Evolutionary conservation across 2,113 vertebrate species (phyloP).

Genomic region (Odontophorus gujanensis): DNA sequence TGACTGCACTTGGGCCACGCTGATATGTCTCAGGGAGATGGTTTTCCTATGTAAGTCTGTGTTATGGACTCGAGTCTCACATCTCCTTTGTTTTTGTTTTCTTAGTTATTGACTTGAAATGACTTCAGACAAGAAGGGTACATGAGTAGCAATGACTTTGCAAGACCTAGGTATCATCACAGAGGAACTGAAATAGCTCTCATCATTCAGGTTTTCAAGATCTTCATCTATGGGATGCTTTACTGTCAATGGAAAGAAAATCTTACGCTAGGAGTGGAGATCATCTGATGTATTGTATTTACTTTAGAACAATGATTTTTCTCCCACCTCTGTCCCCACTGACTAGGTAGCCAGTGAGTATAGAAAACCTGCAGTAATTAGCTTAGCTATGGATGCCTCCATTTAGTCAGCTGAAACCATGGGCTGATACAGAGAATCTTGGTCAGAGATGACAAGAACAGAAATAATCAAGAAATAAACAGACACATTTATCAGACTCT

Average conservation of each 20-base stretch:
- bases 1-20: rapidly evolving
- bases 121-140: not conserved
- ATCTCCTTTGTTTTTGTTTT: not conserved
- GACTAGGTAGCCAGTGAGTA: not conserved
- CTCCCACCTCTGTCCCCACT: not conserved
- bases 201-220: not conserved
- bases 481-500: not conserved
- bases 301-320: rapidly evolving
- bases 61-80: not conserved
- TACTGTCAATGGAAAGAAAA: not conserved
- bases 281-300: not conserved
- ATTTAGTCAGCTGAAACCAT: conserved; percentile 9
- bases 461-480: not conserved
- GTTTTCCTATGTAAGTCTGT: not conserved
- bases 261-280: not conserved
- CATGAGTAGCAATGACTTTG: not conserved
- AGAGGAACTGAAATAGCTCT: not conserved
- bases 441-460: not conserved
- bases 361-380: not conserved
- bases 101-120: not conserved
- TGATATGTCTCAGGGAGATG: not conserved
- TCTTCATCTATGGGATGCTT: not conserved
- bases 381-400: not conserved
- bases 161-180: not conserved
- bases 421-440: not conserved